A percentile compares a stretch with the other conserved stretches of the same genome.
phyloP scores from a whole-genome alignment of 1,140 invertebrate genomes.

The Coenobita brevimanus region DNA sequence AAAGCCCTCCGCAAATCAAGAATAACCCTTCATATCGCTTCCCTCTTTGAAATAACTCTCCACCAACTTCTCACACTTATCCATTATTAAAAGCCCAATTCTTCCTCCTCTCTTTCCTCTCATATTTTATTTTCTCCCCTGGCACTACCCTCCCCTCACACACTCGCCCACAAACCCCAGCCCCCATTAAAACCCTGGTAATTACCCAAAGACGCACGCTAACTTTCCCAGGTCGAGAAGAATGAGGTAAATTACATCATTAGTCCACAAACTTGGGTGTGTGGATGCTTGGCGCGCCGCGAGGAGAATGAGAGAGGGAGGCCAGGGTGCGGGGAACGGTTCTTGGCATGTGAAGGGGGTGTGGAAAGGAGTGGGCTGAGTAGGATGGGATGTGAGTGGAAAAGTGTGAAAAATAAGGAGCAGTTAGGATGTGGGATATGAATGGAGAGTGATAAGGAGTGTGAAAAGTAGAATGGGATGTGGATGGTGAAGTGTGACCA shows the following conservation, averaged over 20 bases:
- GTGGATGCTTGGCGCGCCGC: background rate
- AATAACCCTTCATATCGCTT: background rate
- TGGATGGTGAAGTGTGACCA: too few species aligned
- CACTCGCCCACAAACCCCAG: background rate
- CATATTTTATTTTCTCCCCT: too few species aligned
- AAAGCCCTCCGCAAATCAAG: too few species aligned
- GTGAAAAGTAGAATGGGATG: too few species aligned
- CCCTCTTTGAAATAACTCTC: background rate
- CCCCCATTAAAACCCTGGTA: background rate
- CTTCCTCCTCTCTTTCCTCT: background rate
- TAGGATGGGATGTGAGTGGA: background rate
- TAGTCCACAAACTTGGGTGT: background rate
- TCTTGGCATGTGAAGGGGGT: background rate
- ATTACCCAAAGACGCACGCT: background rate
- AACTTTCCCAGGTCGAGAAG: background rate
- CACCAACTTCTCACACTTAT: background rate
- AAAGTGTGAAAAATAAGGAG: background rate
- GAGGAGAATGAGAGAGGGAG: background rate
- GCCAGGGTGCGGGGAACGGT: background rate
- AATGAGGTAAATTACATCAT: conserved; percentile 30
- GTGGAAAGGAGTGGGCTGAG: background rate
- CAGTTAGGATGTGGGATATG: background rate
- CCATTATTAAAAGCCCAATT: background rate
- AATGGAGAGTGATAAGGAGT: too few species aligned
- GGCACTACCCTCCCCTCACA: too few species aligned